phyloP scores from a whole-genome alignment of 2,797 vertebrate species.

The Benthosema pterotum region DNA sequence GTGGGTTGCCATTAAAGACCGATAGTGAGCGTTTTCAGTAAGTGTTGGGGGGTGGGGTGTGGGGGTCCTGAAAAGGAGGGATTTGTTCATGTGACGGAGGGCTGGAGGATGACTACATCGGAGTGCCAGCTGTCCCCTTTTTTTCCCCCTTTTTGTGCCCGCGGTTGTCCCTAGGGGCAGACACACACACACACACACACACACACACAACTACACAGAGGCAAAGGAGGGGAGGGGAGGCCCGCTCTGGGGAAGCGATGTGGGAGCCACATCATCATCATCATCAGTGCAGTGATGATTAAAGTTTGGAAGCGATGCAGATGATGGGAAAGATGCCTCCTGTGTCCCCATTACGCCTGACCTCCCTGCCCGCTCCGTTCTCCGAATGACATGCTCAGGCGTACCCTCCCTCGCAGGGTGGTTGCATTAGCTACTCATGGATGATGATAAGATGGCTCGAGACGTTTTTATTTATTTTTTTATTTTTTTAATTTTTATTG shows the following conservation, averaged over 20 bases:
- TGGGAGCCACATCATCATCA: slow-evolving; percentile 37
- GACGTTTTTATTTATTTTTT: too few relatives aligned
- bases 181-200: slow-evolving; percentile 32
- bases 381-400: too few relatives aligned
- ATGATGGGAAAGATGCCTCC: too few relatives aligned
- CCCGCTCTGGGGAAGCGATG: slow-evolving; percentile 34
- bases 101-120: slow-evolving; percentile 30
- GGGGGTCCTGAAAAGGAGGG: not conserved
- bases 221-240: too few relatives aligned
- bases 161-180: slow-evolving; percentile 36
- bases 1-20: too few relatives aligned
- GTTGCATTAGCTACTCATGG: too few relatives aligned
- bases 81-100: slow-evolving; percentile 11
- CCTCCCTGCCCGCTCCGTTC: not conserved
- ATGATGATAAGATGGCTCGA: too few relatives aligned
- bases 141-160: slow-evolving; percentile 19
- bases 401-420: too few relatives aligned
- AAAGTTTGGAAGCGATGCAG: not conserved
- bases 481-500: too few relatives aligned
- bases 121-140: slow-evolving; percentile 77
- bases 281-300: slow-evolving; percentile 58
- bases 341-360: not conserved
- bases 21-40: too few relatives aligned
- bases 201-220: slow-evolving; percentile 18
- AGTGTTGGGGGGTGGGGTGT: too few relatives aligned